These are phyloP conservation scores for Antheraea mylitta DNA, from an alignment of 1,140 invertebrate species.

Conservation along the genomic window DNA sequence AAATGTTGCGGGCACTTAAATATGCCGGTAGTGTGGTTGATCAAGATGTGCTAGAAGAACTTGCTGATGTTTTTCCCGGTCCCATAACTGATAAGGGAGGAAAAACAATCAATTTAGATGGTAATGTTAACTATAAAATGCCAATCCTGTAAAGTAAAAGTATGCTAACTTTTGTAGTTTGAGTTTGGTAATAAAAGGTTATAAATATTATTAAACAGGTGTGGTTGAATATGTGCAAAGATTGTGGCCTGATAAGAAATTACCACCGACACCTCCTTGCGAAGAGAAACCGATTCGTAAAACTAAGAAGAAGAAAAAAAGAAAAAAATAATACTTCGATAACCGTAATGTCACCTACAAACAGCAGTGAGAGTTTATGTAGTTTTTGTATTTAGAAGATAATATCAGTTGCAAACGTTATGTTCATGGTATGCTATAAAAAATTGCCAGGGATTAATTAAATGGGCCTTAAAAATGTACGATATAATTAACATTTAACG, in stretches of 20 bases:
- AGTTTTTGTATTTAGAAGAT: too few relatives aligned
- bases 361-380: too few relatives aligned
- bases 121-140: not conserved
- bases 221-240: constrained; percentile 34
- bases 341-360: not conserved
- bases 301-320: constrained; percentile 1
- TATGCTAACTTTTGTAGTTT: not conserved
- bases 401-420: too few relatives aligned
- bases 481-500: too few relatives aligned
- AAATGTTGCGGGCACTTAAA: constrained; percentile 30
- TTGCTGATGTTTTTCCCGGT: constrained; percentile 33
- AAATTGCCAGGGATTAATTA: too few relatives aligned
- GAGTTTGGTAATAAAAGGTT: not conserved
- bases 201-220: constrained; percentile 13
- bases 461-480: too few relatives aligned
- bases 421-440: too few relatives aligned
- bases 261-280: constrained; percentile 21
- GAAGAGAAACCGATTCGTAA: not conserved
- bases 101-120: constrained; percentile 24
- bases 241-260: constrained; percentile 34
- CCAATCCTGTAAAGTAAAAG: not conserved
- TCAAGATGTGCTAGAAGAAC: constrained; percentile 25
- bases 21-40: constrained; percentile 26
- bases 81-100: constrained; percentile 33
- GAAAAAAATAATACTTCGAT: not conserved